Percentiles rank a stretch among this genome's conserved stretches.
Evolutionary conservation across 2,113 vertebrate genomes (phyloP).

Genomic region (Thomomys bottae): DNA sequence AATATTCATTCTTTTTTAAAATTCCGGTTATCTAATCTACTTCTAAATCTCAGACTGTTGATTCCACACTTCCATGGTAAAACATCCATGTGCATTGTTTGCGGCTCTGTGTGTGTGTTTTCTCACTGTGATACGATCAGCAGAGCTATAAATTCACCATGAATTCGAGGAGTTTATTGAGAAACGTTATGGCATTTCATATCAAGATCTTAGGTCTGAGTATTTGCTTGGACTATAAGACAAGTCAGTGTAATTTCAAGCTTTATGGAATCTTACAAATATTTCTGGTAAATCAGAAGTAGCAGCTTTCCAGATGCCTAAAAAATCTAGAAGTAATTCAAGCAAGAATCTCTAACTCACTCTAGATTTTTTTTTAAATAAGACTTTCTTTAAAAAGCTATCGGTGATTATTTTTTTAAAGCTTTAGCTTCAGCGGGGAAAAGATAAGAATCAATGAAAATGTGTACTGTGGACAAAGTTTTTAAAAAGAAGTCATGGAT

Average conservation of each 20-base stretch:
- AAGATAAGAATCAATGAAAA: slow-evolving; percentile 73
- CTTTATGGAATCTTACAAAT: slow-evolving; percentile 39
- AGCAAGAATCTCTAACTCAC: background rate
- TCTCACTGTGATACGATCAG: background rate
- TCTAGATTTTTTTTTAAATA: slow-evolving; percentile 21
- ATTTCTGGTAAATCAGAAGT: slow-evolving; percentile 18
- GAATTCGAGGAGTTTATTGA: background rate
- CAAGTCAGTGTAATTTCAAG: slow-evolving; percentile 35
- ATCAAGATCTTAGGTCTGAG: slow-evolving; percentile 34
- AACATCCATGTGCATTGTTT: background rate
- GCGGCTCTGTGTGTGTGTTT: background rate
- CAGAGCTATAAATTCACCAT: background rate
- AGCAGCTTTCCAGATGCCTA: background rate
- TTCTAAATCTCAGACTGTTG: background rate
- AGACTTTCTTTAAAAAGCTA: slow-evolving; percentile 1
- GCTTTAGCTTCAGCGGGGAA: background rate
- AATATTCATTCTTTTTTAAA: slow-evolving; percentile 17
- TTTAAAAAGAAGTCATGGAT: slow-evolving; percentile 58
- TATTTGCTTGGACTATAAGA: slow-evolving; percentile 54
- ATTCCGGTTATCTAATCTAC: slow-evolving; percentile 14
- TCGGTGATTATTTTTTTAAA: slow-evolving; percentile 57
- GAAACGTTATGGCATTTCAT: slow-evolving; percentile 46
- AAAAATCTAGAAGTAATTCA: slow-evolving; percentile 18
- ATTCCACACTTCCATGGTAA: background rate
- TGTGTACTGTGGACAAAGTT: slow-evolving; percentile 5